Base-by-base conservation (phyloP, 2,888 invertebrate species). In the Nomada fucata region DNA sequence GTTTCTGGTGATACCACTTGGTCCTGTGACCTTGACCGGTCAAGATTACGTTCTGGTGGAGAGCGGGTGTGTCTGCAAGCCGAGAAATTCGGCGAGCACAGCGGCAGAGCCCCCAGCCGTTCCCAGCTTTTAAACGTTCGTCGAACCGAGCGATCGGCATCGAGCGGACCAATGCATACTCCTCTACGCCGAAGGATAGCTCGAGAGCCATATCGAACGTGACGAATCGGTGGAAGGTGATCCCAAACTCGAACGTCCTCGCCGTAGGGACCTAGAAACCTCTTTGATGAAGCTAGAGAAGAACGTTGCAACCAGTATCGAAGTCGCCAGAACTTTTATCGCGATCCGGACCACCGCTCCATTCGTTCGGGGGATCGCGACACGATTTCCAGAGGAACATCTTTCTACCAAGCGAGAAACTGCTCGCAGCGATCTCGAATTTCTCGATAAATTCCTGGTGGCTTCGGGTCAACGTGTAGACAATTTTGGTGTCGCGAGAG, bases 21-120 rank as follows among this genome's bases (percentile, higher is more conserved):
- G 98, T 9, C 98, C 98, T 18, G 98, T 98, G 23, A 98, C 98
- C 15, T 94, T 98, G 23, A 98, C 98, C 4, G 98, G 98, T 7
- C 98, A 98, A 93, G 98, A 98, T 94, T 98, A 98, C 94, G 98
- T 98, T n/a, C 95, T 98, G 68, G 98, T 98, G 42, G 98, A 98
- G 94, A 98, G 97, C 90, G 98, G 98, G n/a, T 98, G 98, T 93
- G 97, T 98, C 44, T 98, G 98, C 93, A 95, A 96, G 89, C 96
- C 96, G 44, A 96, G 96, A 90, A 93, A 93, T 90, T 92, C 92
- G 86, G 89, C 89, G 68, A 89, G 89, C 82, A 78, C 89, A 68
- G 79, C 84, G 64, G 81, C 89, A 78, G 91, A 91, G 60, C 85
- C 91, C 13, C 91, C 93, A 61, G 84, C 88, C 53, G 87, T 92